Evolutionary conservation across 2,888 invertebrate species (phyloP), one percentile per base, ranked within the genome.

Genomic region (Archips xylosteana): DNA sequence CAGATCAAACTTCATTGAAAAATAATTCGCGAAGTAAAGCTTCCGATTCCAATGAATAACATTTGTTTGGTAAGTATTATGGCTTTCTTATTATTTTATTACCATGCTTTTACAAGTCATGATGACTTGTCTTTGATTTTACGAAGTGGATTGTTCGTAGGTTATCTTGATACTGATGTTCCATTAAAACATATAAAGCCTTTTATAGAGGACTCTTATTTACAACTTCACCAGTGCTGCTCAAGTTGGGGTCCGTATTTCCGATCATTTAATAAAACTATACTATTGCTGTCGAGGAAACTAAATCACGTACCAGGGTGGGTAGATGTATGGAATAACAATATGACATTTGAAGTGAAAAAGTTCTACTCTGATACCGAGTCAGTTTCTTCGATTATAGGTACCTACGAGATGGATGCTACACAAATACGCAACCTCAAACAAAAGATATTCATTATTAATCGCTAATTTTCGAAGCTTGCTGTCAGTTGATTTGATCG

Each of bases 181-280:
- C 65, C 71, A 80, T 75, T 77, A 71, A 71, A 70, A 71, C 75
- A 78, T 78, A 81, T 42, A 81, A 81, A 79, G 76, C 79, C 83
- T 83, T 85, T 78, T 85, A 83, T 85, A 84, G 80, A 76, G 69
- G 75, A 76, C 76, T 78, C 75, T 77, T 61, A 80, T 79, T 82
- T 78, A 76, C 75, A 78, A 75, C 45, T 60, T 36, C 13, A 70
- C 66, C 84, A 84, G 85, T 78, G 79, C 75, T 76, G 61, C 54
- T 77, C 78, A 83, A 80, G 73, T 75, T 77, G 75, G 65, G 34
- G n/a, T 51, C 51, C 6, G 34, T 12, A 39, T 5, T 39, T 4
- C 39, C 39, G 39, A 9, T 54, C 8, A 15, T 9, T 54, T n/a
- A 15, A 5, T 54, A 54, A 54, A 49, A n/a, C 10, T 45, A 45